Conservation (phyloP, 2,888 invertebrate species). For the Dermolepida albohirtum region DNA sequence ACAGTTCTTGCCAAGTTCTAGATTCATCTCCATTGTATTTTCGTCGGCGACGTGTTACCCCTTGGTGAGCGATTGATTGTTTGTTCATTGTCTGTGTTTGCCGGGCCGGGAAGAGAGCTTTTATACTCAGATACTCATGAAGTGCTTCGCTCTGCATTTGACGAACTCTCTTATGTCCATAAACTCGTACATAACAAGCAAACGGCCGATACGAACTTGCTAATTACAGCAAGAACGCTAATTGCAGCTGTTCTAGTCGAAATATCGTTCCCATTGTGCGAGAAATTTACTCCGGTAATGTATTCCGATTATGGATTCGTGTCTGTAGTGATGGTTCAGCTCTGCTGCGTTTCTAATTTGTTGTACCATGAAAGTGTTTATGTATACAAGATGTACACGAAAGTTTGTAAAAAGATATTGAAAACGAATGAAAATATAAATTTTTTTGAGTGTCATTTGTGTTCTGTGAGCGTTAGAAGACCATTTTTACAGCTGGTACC, state of each 20-base stretch:
- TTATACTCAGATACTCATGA: neutral
- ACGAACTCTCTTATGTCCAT: neutral
- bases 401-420: too few species aligned
- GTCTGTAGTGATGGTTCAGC: too few species aligned
- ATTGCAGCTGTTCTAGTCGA: neutral
- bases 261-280: neutral
- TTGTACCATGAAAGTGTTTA: too few species aligned
- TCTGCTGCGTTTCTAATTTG: too few species aligned
- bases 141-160: neutral
- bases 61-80: slow-evolving; percentile 22
- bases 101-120: slow-evolving; percentile 8
- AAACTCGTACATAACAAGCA: neutral
- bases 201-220: neutral
- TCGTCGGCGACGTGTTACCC: neutral
- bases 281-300: too few species aligned
- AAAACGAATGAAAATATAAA: too few species aligned
- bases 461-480: too few species aligned
- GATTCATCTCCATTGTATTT: slow-evolving; percentile 15
- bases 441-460: too few species aligned
- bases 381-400: too few species aligned
- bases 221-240: slow-evolving; percentile 4
- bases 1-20: neutral
- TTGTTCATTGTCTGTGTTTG: slow-evolving; percentile 33
- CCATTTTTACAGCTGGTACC: too few species aligned
- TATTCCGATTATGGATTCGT: too few species aligned